Evolutionary conservation across 2,797 vertebrate species (phyloP), one percentile per base, ranked within the genome.

Genomic region (Pipistrellus pipistrellus): DNA sequence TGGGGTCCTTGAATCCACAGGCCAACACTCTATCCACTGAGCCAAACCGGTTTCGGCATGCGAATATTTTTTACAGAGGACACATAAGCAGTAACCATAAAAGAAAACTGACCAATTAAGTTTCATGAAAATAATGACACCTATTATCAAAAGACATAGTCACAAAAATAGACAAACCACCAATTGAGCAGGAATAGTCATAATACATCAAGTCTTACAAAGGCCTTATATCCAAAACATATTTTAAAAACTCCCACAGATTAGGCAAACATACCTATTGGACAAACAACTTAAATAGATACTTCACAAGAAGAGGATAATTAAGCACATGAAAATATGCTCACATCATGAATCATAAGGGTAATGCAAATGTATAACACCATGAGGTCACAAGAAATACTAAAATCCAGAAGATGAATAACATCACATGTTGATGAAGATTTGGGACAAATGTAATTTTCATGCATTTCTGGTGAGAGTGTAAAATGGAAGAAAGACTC

Each of bases 381-480:
- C 44, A 4, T 38, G 85, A 88, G 18, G 68, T 27, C 84, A 57
- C 4, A 72, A 53, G 57, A 38, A 66, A 81, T 73, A 9, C 8
- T 46, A 44, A 89, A 93, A 92, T 6, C 18, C 25, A 92, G 59
- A 62, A 92, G 10, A 81, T 9, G 55, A 86, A 38, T 88, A 78
- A 10, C 27, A 84, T 48, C 35, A 86, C 48, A 46, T 75, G 20
- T 9, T 86, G 35, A 35, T 11, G 8, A 87, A 72, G 53, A 83
- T 68, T 41, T 88, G 38, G 46, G 25, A 84, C 51, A 90, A 83
- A 80, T 18, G 3, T 7, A 78, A 20, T 17, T 23, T 32, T 78
- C 10, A 25, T 13, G 30, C 2, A 11, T 90, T 88, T 91, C 15
- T 69, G 51, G 53, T 44, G 4, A 23, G 41, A 71, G 1, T 76